Conservation (phyloP, 2,797 vertebrate genomes). For the Coranthus polyacanthus region DNA sequence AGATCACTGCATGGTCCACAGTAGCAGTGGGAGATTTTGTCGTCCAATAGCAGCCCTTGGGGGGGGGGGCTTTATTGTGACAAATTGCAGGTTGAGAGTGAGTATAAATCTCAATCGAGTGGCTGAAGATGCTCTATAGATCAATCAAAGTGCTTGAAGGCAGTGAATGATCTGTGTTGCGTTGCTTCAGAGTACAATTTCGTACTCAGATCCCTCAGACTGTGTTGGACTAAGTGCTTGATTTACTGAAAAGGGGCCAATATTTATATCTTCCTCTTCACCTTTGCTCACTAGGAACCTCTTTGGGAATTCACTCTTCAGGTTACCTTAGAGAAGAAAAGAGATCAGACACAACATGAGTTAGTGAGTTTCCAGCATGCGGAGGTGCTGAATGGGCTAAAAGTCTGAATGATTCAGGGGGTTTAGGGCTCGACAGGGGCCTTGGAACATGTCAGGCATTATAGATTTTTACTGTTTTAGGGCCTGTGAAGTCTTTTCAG, state of each 20-base stretch:
- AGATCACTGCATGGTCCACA: background rate
- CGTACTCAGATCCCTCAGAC: background rate
- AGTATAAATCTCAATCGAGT: slow-evolving; percentile 36
- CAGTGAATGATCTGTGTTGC: slow-evolving; percentile 29
- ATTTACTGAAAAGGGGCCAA: slow-evolving; percentile 20
- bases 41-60: slow-evolving; percentile 21
- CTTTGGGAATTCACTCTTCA: slow-evolving; percentile 13
- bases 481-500: slow-evolving; percentile 4
- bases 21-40: slow-evolving; percentile 4
- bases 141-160: slow-evolving; percentile 27
- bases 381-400: slow-evolving; percentile 19
- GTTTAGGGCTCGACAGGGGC: slow-evolving; percentile 4
- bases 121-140: slow-evolving; percentile 38
- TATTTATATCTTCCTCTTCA: slow-evolving; percentile 20
- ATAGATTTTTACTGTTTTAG: slow-evolving; percentile 31
- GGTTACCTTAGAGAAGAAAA: slow-evolving; percentile 39
- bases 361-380: slow-evolving; percentile 11
- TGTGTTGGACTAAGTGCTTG: background rate
- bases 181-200: slow-evolving; percentile 4
- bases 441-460: slow-evolving; percentile 19
- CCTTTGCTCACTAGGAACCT: slow-evolving; percentile 5
- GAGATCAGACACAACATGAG: slow-evolving; percentile 23
- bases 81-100: slow-evolving; percentile 26
- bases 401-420: slow-evolving; percentile 27
- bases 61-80: slow-evolving; percentile 37